Evolutionary conservation across 2,113 vertebrate species (phyloP).

Genomic region (Leucopsar rothschildi): DNA sequence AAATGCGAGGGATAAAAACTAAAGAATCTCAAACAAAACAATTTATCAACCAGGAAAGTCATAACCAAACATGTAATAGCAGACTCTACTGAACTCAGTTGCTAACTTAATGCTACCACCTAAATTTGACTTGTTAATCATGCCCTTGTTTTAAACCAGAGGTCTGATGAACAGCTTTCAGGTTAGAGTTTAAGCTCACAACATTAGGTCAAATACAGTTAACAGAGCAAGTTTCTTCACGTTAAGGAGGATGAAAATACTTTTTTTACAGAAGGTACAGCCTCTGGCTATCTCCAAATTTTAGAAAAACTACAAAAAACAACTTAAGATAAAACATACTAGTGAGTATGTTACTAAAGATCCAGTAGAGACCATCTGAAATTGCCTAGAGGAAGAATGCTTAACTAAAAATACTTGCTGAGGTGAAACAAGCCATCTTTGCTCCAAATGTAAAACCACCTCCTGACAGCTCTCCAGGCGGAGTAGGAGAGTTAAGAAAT

Average conservation of each 20-base stretch:
- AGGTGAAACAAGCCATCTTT: neutral
- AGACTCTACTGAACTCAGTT: neutral
- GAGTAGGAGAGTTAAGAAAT: neutral
- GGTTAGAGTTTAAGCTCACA: neutral
- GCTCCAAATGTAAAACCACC: conserved; percentile 2
- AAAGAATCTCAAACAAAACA: neutral
- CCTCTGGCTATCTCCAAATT: conserved; percentile 7
- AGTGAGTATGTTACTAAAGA: neutral
- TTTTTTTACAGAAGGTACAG: neutral
- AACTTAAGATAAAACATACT: neutral
- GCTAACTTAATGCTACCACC: neutral
- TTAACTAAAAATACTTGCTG: conserved; percentile 11
- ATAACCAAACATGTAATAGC: neutral
- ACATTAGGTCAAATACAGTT: neutral
- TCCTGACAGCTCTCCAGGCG: neutral
- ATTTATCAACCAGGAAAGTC: neutral
- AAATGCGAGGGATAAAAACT: neutral
- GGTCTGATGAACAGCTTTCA: neutral
- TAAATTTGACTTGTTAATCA: neutral
- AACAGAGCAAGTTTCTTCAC: neutral
- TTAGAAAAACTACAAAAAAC: conserved; percentile 22
- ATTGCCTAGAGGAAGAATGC: neutral
- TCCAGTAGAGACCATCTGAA: conserved; percentile 20
- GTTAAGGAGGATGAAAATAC: neutral
- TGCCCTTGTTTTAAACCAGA: neutral